A percentile compares a stretch with the other conserved stretches of the same genome.
Conservation (phyloP, 2,888 invertebrate genomes). For the Junonia oenone region DNA sequence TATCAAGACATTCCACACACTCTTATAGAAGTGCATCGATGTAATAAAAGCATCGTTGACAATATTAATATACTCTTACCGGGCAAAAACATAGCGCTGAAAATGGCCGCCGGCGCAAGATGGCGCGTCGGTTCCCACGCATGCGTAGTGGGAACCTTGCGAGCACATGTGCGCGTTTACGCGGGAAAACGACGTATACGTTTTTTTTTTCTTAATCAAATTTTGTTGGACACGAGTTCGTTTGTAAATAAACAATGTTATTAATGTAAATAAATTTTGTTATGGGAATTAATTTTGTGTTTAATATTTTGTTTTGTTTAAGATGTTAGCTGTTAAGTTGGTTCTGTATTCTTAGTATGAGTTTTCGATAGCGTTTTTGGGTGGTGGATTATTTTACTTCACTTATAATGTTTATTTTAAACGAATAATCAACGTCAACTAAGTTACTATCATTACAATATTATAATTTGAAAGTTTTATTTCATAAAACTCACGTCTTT, state of each 20-base stretch:
- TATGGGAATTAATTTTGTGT: neutral
- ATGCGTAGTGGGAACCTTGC: constrained; percentile 56
- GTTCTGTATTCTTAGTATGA: no score
- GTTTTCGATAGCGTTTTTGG: no score
- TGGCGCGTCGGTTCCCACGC: constrained; percentile 65
- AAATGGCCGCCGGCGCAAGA: constrained; percentile 53
- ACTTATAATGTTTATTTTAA: no score
- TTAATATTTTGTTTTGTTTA: no score
- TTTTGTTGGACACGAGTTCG: neutral
- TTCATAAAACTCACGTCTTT: no score
- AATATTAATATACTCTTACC: constrained; percentile 43
- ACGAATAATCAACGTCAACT: no score
- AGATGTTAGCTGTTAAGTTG: no score
- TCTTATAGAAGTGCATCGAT: constrained; percentile 7
- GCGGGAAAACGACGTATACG: constrained; percentile 52
- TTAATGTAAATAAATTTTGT: neutral
- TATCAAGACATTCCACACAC: constrained; percentile 7
- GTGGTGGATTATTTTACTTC: no score
- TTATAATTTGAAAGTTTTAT: no score
- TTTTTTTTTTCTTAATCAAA: constrained; percentile 40
- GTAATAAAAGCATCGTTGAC: constrained; percentile 22
- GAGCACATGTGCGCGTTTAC: constrained; percentile 61
- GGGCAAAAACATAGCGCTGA: constrained; percentile 46
- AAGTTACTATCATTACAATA: no score
- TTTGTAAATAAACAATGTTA: constrained; percentile 4